phyloP scores from a whole-genome alignment of 2,888 invertebrate species.

The Sclerodermus sp. region DNA sequence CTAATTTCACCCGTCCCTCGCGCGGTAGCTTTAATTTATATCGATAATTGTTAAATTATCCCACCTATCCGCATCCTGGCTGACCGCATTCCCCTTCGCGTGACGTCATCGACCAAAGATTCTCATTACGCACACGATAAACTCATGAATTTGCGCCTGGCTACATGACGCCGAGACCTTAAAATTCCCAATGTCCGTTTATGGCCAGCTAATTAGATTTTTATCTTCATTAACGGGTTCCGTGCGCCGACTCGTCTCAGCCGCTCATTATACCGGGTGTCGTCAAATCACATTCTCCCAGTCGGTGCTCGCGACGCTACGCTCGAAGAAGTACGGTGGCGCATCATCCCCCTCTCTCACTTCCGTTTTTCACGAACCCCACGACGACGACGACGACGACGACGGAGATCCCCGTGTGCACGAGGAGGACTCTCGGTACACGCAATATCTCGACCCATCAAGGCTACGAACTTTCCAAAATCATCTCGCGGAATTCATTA shows the following conservation, averaged over 20 bases:
- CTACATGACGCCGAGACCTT: conserved; percentile 23
- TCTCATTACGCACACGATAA: conserved; percentile 27
- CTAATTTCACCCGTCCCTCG: neutral
- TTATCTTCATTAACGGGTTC: conserved; percentile 39
- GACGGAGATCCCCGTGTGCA: no score
- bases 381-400: no score
- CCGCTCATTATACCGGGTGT: no score
- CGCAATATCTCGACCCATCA: no score
- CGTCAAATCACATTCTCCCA: no score
- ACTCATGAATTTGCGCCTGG: conserved; percentile 36
- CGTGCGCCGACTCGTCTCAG: conserved; percentile 16
- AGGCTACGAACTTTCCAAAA: no score
- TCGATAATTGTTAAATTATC: conserved; percentile 31
- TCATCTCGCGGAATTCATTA: no score
- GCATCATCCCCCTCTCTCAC: no score
- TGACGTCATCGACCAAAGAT: conserved; percentile 37
- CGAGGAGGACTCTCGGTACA: no score
- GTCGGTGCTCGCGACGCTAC: no score
- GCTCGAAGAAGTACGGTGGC: no score
- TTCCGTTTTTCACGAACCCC: no score
- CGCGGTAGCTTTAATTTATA: neutral
- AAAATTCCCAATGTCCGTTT: conserved; percentile 42
- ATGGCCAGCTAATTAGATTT: conserved; percentile 46
- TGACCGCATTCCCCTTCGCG: conserved; percentile 38
- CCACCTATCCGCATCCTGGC: conserved; percentile 28